Conservation (phyloP, 2,888 invertebrate species). For the Cosmia trapezina region DNA sequence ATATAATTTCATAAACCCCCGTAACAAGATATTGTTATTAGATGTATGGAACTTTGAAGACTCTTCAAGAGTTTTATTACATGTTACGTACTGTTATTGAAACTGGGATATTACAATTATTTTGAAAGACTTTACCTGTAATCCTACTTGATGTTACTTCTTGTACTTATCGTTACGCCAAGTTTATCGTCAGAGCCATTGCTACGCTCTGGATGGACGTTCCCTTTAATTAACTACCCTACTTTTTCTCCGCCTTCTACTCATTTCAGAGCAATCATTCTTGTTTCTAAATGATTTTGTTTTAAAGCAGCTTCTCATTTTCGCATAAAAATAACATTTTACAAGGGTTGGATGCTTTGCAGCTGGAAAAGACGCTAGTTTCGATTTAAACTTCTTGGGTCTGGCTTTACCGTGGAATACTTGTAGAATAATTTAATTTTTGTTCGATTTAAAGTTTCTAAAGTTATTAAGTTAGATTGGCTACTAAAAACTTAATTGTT, state of each 20-base stretch:
- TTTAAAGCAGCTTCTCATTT: slow-evolving; percentile 43
- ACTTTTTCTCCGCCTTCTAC: slow-evolving; percentile 70
- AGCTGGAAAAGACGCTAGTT: slow-evolving; percentile 40
- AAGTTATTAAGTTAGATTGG: slow-evolving; percentile 15
- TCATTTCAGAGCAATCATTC: slow-evolving; percentile 70
- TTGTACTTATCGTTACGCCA: slow-evolving; percentile 52
- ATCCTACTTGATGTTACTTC: slow-evolving; percentile 46
- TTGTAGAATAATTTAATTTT: slow-evolving; percentile 27
- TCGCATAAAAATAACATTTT: slow-evolving; percentile 42
- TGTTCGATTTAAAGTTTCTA: slow-evolving; percentile 19
- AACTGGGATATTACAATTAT: slow-evolving; percentile 43
- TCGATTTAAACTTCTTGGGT: slow-evolving; percentile 44
- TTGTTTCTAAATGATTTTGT: slow-evolving; percentile 56
- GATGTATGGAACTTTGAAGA: slow-evolving; percentile 37
- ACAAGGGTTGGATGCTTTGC: slow-evolving; percentile 31
- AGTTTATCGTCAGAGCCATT: slow-evolving; percentile 50
- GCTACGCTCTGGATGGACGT: slow-evolving; percentile 49
- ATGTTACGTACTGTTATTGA: slow-evolving; percentile 30
- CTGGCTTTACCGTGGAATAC: slow-evolving; percentile 22
- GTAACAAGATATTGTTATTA: slow-evolving; percentile 38
- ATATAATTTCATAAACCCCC: slow-evolving; percentile 26
- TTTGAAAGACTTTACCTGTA: slow-evolving; percentile 48
- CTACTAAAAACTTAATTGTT: no score
- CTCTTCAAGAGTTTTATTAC: slow-evolving; percentile 44
- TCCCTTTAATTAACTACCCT: slow-evolving; percentile 76